Evolutionary conservation across 2,888 invertebrate genomes (phyloP), one percentile per base, ranked within the genome.

Genomic region (Volucella bombylans): DNA sequence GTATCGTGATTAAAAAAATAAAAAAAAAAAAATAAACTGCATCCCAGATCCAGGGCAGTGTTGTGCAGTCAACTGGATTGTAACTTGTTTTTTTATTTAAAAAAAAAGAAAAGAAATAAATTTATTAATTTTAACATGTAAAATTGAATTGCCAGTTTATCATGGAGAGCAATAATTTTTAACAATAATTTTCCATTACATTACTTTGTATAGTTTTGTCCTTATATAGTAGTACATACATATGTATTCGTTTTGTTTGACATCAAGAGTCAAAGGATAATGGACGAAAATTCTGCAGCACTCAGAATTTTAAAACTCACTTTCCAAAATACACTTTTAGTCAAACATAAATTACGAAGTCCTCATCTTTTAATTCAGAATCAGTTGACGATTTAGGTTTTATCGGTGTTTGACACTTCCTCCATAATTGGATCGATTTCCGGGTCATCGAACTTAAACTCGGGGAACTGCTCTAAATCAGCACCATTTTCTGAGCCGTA

Each of bases 61-160:
- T 6, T 31, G 50, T 81, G 50, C 65, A 77, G 38, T 76, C 68
- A 49, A 45, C 74, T 62, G 64, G 64, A 57, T 69, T 57, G 69
- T 65, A 81, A 76, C 64, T 76, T 81, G 69, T 31, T 31, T 31
- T 31, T 31, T 31, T 31, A 6, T 6, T 31, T 4, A 23, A 23
- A 23, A 23, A 23, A 4, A 4, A 31, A 31, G 6, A 31, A 57
- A 69, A 76, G 69, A 76, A 81, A 81, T 81, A 67, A 77, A 77
- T 82, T 77, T 71, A 65, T 77, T 77, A 71, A 71, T 64, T 71
- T 39, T 31, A 31, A 31, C 31, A 39, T 64, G 71, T 57, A 47
- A 31, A 61, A 81, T 64, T 77, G 65, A 77, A 77, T 82, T 82
- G 65, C 77, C 52, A 77, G 71, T 82, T 82, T 72, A 61, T 43